Base-by-base conservation (phyloP, 2,888 invertebrate species). In the Troilus luridus region DNA sequence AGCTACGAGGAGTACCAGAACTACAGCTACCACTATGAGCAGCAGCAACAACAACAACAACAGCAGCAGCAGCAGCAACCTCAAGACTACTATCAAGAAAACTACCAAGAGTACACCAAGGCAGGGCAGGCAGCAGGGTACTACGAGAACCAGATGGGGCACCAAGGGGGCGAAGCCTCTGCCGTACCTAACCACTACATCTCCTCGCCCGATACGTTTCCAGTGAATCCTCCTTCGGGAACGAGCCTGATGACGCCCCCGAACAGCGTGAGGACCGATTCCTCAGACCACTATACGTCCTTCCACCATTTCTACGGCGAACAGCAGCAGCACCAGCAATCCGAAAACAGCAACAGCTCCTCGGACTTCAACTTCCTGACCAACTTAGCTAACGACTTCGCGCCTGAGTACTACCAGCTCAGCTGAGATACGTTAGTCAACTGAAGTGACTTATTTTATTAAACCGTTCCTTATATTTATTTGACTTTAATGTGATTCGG, bases 321-420 rank as follows among this genome's bases (percentile, higher is more conserved):
- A 93, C 93, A 67, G 92, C 92, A 72, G 93, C 92, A 91, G 19
- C 93, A 92, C 93, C 94, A 81, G 94, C 94, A 96, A 54, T 96
- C 97, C 89, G 97, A 98, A 93, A 97, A 97, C 94, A 97, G 97
- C 93, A 98, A 98, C 94, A 97, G 97, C 94, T 98, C 98, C n/a
- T 98, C 98, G 60, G 98, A 98, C 94, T 98, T 98, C 94, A 98
- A 98, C 94, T 98, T 98, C 94, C 95, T 98, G 92, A 98, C 98
- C 94, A 98, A 97, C 94, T 95, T 98, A 94, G 98, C 98, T 92
- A 98, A 98, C 94, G 98, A 98, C 94, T 98, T 98, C 94, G 97
- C 97, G 41, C 98, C 98, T 14, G 98, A 98, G 94, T 98, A 98
- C 94, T 98, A 98, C 94, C 96, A 96, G 94, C 95, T 96, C 94